These are phyloP conservation scores for Geotrupes spiniger DNA, from an alignment of 2,888 invertebrate genomes.

Conservation along the genomic window DNA sequence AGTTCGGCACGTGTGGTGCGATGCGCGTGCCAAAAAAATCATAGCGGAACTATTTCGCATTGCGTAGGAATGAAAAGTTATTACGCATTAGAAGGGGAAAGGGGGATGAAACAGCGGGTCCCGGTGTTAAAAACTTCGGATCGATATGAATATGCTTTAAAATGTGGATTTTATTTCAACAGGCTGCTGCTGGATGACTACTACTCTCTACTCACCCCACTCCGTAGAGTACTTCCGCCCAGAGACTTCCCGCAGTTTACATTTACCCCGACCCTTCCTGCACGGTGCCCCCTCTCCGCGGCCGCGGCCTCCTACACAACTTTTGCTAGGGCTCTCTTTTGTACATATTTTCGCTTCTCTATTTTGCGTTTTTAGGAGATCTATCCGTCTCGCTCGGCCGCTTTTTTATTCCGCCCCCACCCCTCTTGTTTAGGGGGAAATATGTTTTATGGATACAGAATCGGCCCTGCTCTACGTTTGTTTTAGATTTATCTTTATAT, in stretches of 20 bases:
- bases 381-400: conserved; percentile 19
- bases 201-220: conserved; percentile 28
- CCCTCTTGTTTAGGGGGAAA: conserved; percentile 19
- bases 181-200: conserved; percentile 43
- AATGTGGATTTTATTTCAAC: conserved; percentile 63
- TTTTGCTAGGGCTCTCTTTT: conserved; percentile 32
- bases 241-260: conserved; percentile 49
- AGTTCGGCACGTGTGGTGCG: conserved; percentile 5
- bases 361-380: conserved; percentile 32
- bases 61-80: conserved; percentile 35
- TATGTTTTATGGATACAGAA: conserved; percentile 25
- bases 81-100: conserved; percentile 35
- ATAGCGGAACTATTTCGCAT: conserved; percentile 32
- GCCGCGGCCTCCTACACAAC: conserved; percentile 30
- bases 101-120: conserved; percentile 39
- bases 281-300: conserved; percentile 24
- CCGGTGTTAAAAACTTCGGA: conserved; percentile 61
- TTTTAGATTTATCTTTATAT: conserved; percentile 23
- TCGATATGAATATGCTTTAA: conserved; percentile 66
- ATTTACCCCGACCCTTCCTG: conserved; percentile 46
- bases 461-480: conserved; percentile 20
- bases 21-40: neutral
- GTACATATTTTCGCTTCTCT: conserved; percentile 33
- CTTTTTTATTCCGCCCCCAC: conserved; percentile 1
- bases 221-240: conserved; percentile 42